phyloP scores from a whole-genome alignment of 2,797 vertebrate species.

The Apogon talboti region DNA sequence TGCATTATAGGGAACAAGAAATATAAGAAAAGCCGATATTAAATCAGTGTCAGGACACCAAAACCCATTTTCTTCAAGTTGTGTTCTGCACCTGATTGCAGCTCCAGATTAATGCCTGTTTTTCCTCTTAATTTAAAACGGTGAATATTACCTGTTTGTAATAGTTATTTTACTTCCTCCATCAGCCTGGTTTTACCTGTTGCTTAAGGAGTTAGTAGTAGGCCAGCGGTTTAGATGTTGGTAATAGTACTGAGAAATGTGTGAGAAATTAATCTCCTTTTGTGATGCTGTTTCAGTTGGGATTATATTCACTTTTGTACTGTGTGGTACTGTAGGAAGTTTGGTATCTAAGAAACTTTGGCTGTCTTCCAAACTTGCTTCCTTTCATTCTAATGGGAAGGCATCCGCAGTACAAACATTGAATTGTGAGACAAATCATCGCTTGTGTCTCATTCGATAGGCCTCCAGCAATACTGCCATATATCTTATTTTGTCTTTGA shows the following conservation, averaged over 20 bases:
- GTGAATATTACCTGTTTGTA: background rate
- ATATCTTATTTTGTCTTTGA: slow-evolving; percentile 47
- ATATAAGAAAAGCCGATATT: background rate
- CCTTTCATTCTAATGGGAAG: background rate
- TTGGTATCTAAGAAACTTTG: slow-evolving; percentile 9
- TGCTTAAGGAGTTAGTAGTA: background rate
- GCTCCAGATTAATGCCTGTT: background rate
- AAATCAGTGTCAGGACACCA: background rate
- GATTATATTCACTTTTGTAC: slow-evolving; percentile 7
- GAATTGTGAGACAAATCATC: slow-evolving; percentile 16
- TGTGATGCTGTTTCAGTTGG: background rate
- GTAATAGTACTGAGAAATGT: background rate
- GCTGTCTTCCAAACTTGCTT: background rate
- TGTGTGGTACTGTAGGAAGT: background rate
- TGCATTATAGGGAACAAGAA: background rate
- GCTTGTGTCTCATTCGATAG: slow-evolving; percentile 14
- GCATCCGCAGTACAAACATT: slow-evolving; percentile 15
- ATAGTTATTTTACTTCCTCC: slow-evolving; percentile 3
- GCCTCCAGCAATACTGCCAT: slow-evolving; percentile 14
- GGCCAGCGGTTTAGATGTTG: background rate
- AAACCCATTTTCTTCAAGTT: background rate
- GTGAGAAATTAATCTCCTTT: slow-evolving; percentile 3
- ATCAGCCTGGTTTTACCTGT: no score
- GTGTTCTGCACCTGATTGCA: background rate
- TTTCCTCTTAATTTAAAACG: background rate